Evolutionary conservation across 2,113 vertebrate species (phyloP), one percentile per base, ranked within the genome.

Genomic region (Chaetorhynchus papuensis): DNA sequence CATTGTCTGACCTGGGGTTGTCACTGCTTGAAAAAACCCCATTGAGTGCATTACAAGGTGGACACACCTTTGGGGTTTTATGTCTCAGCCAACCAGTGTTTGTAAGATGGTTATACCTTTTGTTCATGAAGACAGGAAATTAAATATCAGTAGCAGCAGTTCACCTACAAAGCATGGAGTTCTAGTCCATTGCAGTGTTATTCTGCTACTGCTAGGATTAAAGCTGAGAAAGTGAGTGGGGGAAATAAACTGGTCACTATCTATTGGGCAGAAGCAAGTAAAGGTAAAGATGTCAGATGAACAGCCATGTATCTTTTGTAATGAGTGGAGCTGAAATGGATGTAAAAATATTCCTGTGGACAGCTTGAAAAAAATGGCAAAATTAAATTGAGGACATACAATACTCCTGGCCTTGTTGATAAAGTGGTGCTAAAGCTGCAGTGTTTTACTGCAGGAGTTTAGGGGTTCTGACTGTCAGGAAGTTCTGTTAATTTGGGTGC

Each of bases 41-140:
- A 57, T 3, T 66, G 72, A 76, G 87, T 57, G 31, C 17, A 24
- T 54, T 91, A 20, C 28, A 60, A 87, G 33, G 91, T 96, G 87
- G 91, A 95, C 85, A 71, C 17, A 89, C 60, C 85, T 96, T 85
- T 94, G 56, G 85, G 92, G 47, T 87, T 90, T 90, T 89, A 81
- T 92, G 91, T 95, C 95, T 94, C 47, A 87, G 22, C 77, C 63
- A 94, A 80, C 74, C 65, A 95, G 39, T 86, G 86, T 95, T 93
- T 18, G 3, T 44, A 83, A 65, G 59, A 70, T 65, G 37, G 27
- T 94, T 96, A 90, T 7, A 42, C 30, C 27, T 77, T 83, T 95
- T 94, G 52, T 33, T 87, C 57, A 44, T 11, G 24, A 45, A 42
- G 85, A 95, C 80, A 91, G 35, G 53, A 91, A 87, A 61, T 61